Evolutionary conservation across 2,888 invertebrate species (phyloP), one percentile per base, ranked within the genome.

Genomic region (Limnephilus auricula): DNA sequence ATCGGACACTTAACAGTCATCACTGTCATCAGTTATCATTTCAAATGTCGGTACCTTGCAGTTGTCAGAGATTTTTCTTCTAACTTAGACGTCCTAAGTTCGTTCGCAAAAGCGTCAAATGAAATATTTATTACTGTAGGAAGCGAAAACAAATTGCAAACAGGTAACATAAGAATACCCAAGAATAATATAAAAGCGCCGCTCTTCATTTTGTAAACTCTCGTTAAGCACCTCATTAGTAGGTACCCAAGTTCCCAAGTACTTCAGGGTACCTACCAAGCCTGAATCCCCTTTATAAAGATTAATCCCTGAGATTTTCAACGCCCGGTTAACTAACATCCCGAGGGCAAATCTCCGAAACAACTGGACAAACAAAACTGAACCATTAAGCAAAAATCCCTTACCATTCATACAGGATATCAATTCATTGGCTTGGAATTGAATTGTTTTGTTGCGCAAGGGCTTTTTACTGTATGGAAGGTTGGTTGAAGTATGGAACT

Each of bases 251-350:
- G 65, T 65, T 25, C 37, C 5, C 37, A 40, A 13, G 40, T 85
- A 85, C 85, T 65, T 6, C 25, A 65, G 6, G 9, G 65, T 65
- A 65, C 65, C 25, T 65, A 65, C 65, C 6, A 40, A 30, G 37
- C 13, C 85, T n/a, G 85, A 13, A 85, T 85, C 45, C 85, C 85
- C 37, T 85, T 85, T 85, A 85, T 37, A 40, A 85, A 85, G 40
- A 85, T 85, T 45, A 85, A 85, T 85, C 85, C 40, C 40, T n/a
- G 45, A 85, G 85, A 85, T 85, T 85, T 85, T 85, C 85, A 85
- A 85, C 85, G 85, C 85, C 85, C 85, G 85, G 85, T 85, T 85
- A 85, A 40, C 85, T 65, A 65, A 25, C 3, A 85, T 85, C 85
- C 85, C 85, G 40, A 85, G 85, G 85, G 85, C 85, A 37, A 9